Conservation (phyloP, 2,888 invertebrate genomes). For the Eristalinus aeneus region DNA sequence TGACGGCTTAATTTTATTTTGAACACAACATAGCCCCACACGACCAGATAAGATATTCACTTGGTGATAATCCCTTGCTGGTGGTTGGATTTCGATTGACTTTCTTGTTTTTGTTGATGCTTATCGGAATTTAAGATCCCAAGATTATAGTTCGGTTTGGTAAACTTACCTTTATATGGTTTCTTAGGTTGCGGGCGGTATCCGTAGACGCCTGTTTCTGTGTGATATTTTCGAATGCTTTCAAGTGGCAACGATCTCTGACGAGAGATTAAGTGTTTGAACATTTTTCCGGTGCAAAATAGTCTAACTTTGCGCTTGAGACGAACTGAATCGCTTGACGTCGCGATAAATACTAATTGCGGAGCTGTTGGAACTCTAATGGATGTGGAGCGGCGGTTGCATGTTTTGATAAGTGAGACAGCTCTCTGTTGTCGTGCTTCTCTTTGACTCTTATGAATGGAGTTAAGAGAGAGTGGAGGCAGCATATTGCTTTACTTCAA, state of each 20-base stretch:
- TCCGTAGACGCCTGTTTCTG: conserved; percentile 78
- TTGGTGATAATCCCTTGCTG: conserved; percentile 14
- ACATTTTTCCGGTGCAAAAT: conserved; percentile 1
- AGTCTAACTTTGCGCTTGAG: not conserved
- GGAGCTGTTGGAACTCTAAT: not conserved
- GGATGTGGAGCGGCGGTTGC: not conserved
- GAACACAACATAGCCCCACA: not conserved
- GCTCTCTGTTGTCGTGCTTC: not conserved
- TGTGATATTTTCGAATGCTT: conserved; percentile 75
- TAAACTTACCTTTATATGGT: conserved; percentile 76
- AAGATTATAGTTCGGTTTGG: not conserved
- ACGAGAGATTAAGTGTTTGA: conserved; percentile 4
- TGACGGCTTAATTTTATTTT: not conserved
- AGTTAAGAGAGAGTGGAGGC: not conserved
- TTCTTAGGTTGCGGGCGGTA: conserved; percentile 76
- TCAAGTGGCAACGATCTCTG: conserved; percentile 2
- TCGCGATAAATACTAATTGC: conserved; percentile 37
- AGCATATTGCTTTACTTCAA: too few relatives aligned
- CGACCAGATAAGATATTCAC: conserved; percentile 27
- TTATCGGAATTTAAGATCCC: not conserved
- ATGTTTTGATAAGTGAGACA: not conserved
- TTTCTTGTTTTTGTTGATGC: conserved; percentile 6
- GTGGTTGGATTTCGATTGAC: conserved; percentile 36
- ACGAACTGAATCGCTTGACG: conserved; percentile 10
- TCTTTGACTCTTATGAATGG: too few relatives aligned